Conservation (phyloP, 1,140 invertebrate genomes). For the Drosophila equinoxialis region DNA sequence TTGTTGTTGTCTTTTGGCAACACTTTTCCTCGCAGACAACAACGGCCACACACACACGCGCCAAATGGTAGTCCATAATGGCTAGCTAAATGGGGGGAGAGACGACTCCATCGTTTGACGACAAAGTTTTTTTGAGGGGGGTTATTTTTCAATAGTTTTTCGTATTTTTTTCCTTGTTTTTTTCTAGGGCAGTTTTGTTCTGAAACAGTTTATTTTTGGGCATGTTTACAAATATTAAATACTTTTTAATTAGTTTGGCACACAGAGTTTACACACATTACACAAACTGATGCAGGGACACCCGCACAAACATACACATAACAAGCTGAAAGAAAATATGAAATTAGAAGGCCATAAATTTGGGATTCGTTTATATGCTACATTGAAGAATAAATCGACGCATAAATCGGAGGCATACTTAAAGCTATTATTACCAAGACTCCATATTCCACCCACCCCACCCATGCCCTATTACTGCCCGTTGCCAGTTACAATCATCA, state of each 20-base stretch:
- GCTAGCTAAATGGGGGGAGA: slow-evolving; percentile 25
- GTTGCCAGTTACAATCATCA: slow-evolving; percentile 49
- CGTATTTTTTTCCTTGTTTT: slow-evolving; percentile 17
- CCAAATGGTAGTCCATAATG: slow-evolving; percentile 57
- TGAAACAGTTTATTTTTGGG: slow-evolving; percentile 59
- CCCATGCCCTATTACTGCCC: slow-evolving; percentile 8
- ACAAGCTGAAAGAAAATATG: slow-evolving; percentile 55
- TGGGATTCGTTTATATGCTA: slow-evolving; percentile 37
- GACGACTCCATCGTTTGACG: slow-evolving; percentile 42
- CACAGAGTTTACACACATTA: slow-evolving; percentile 12
- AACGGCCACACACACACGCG: slow-evolving; percentile 45
- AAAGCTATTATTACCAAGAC: slow-evolving; percentile 15
- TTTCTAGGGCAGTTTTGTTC: not conserved
- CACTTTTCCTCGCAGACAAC: slow-evolving; percentile 53
- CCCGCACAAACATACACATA: not conserved
- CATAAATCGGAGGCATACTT: slow-evolving; percentile 53
- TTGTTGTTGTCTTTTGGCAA: slow-evolving; percentile 40
- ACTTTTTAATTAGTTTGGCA: slow-evolving; percentile 80
- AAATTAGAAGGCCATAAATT: slow-evolving; percentile 62
- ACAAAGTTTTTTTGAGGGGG: slow-evolving; percentile 57
- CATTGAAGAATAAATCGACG: slow-evolving; percentile 46
- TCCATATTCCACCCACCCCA: not conserved
- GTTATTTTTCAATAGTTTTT: slow-evolving; percentile 39
- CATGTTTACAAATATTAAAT: slow-evolving; percentile 79
- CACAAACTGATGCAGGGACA: not conserved